Conservation (phyloP, 1,140 invertebrate species). For the Lordiphosa stackelbergi region DNA sequence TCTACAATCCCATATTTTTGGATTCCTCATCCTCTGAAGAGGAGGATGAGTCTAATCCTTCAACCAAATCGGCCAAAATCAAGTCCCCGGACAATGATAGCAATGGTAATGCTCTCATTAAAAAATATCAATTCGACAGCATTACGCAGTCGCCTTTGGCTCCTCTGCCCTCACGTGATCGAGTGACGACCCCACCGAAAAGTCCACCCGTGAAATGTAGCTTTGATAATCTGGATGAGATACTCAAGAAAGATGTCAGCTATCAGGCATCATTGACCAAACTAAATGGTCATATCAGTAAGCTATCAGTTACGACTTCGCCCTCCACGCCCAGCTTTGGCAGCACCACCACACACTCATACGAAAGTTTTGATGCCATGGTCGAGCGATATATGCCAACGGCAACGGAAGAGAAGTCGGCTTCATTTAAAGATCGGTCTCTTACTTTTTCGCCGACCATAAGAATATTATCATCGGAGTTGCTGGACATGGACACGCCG, state of each 20-base stretch:
- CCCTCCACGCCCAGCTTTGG: constrained; percentile 6
- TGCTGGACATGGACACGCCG: background rate
- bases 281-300: constrained; percentile 36
- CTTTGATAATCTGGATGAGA: constrained; percentile 38
- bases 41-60: constrained; percentile 24
- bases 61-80: constrained; percentile 10
- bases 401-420: background rate
- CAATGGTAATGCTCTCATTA: constrained; percentile 22
- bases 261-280: constrained; percentile 47
- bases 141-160: constrained; percentile 46
- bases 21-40: constrained; percentile 70
- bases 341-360: constrained; percentile 8
- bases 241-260: constrained; percentile 28
- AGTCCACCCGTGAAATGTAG: constrained; percentile 2
- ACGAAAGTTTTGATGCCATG: constrained; percentile 42
- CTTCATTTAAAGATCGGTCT: too few species aligned
- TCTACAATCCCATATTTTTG: constrained; percentile 68
- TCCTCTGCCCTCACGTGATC: constrained; percentile 1
- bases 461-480: too few species aligned
- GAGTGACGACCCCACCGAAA: too few species aligned
- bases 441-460: too few species aligned
- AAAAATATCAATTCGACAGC: constrained; percentile 46
- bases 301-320: constrained; percentile 14
- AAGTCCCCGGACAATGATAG: constrained; percentile 16
- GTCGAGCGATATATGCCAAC: constrained; percentile 15